Evolutionary conservation across 2,113 vertebrate genomes (phyloP).

Genomic region (Pagrus major): DNA sequence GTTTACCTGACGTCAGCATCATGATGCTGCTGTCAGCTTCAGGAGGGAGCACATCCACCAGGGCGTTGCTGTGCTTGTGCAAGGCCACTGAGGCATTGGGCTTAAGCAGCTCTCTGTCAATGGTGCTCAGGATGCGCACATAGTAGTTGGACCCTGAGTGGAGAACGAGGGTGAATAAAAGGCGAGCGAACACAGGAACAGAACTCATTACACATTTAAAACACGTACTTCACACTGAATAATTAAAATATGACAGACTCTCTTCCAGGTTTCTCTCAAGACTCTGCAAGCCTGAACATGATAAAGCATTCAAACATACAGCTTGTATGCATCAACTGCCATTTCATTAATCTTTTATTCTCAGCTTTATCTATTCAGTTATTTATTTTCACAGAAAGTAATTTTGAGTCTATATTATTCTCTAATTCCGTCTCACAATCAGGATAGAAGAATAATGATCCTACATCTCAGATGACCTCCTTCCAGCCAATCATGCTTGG

Average conservation of each 20-base stretch:
- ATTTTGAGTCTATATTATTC: not conserved
- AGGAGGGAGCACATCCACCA: slow-evolving; percentile 94
- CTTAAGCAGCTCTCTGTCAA: slow-evolving; percentile 95
- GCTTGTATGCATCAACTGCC: slow-evolving; percentile 8
- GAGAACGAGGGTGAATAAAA: not conserved
- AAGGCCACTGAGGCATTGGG: slow-evolving; percentile 95
- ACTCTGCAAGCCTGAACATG: slow-evolving; percentile 17
- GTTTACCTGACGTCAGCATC: slow-evolving; percentile 94
- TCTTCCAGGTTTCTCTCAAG: slow-evolving; percentile 17
- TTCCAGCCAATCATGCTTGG: no score
- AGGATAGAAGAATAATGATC: no score
- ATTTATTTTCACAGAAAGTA: not conserved
- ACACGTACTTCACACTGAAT: slow-evolving; percentile 31
- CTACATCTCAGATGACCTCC: no score
- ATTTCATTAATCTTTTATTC: slow-evolving; percentile 24
- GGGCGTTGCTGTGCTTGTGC: slow-evolving; percentile 96
- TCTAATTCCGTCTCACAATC: no score
- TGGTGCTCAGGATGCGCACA: slow-evolving; percentile 95
- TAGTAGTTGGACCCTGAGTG: slow-evolving; percentile 94
- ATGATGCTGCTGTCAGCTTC: slow-evolving; percentile 98
- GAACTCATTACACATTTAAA: slow-evolving; percentile 47
- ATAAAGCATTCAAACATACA: slow-evolving; percentile 37
- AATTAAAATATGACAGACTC: slow-evolving; percentile 21
- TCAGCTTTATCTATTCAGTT: slow-evolving; percentile 5
- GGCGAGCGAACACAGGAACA: not conserved